Evolutionary conservation across 2,888 invertebrate genomes (phyloP).

Genomic region (Himalopsyche kuldschensis): DNA sequence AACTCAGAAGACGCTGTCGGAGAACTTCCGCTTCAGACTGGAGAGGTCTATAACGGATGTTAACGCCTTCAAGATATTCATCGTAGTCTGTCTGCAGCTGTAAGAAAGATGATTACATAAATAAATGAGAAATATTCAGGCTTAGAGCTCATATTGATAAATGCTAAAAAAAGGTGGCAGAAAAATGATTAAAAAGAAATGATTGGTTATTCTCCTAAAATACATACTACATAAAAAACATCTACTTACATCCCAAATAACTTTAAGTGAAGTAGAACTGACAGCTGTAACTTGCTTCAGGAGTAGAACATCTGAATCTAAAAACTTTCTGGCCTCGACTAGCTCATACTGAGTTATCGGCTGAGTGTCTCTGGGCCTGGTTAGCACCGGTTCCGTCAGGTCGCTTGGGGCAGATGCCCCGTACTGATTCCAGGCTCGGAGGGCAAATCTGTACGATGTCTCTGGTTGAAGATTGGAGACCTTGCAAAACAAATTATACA

Average conservation of each 20-base stretch:
- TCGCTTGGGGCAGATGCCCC: constrained; percentile 82
- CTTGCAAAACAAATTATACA: constrained; percentile 45
- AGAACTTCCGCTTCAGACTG: constrained; percentile 43
- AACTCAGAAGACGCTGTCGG: constrained; percentile 14
- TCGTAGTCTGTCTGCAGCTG: constrained; percentile 58
- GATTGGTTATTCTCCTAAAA: not conserved
- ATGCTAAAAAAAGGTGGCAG: too few species aligned
- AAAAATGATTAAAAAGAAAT: not conserved
- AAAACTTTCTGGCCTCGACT: constrained; percentile 73
- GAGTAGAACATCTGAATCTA: constrained; percentile 79
- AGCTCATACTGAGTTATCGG: constrained; percentile 74
- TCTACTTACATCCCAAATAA: constrained; percentile 77
- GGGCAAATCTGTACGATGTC: constrained; percentile 82
- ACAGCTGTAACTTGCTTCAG: constrained; percentile 68
- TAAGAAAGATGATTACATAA: constrained; percentile 41
- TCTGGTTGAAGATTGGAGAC: constrained; percentile 72
- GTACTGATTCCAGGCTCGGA: constrained; percentile 83
- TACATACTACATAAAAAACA: not conserved
- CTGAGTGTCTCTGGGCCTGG: constrained; percentile 65
- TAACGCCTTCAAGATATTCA: constrained; percentile 69
- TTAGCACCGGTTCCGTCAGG: constrained; percentile 71
- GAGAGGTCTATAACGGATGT: constrained; percentile 63
- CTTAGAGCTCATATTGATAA: not conserved
- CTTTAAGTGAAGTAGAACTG: constrained; percentile 75
- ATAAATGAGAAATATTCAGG: not conserved